These are phyloP conservation scores for Ciona savignyi DNA, from an alignment of 23 tunicate species.

Conservation along the genomic window DNA sequence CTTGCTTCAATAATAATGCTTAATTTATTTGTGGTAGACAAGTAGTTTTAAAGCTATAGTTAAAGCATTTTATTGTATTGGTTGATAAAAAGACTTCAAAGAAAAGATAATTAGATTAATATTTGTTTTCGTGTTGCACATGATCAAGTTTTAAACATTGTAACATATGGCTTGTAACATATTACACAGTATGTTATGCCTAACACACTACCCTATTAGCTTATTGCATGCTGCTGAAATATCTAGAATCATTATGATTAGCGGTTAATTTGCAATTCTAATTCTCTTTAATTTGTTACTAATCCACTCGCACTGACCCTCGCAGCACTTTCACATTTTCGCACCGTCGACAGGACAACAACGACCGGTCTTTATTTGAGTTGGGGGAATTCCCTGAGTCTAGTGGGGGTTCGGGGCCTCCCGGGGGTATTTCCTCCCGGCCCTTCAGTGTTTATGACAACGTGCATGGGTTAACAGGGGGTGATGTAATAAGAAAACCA, in stretches of 20 bases:
- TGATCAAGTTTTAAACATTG: too few relatives aligned
- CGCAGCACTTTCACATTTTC: conserved; percentile 30
- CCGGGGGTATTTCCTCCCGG: conserved; percentile 15
- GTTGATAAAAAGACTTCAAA: not conserved
- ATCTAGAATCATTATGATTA: too few relatives aligned
- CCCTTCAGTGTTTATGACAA: conserved; percentile 35
- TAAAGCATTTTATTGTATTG: too few relatives aligned
- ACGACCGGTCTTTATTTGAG: conserved; percentile 20
- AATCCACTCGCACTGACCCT: too few relatives aligned
- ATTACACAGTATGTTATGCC: too few relatives aligned
- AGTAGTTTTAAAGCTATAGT: too few relatives aligned
- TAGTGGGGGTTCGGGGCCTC: not conserved
- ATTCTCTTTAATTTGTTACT: not conserved
- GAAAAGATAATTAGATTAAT: not conserved
- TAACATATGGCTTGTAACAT: too few relatives aligned
- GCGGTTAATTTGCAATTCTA: not conserved
- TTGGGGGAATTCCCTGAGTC: not conserved
- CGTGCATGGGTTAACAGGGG: conserved; percentile 7
- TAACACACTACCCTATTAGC: too few relatives aligned
- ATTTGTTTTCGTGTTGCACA: too few relatives aligned
- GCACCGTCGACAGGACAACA: conserved; percentile 37
- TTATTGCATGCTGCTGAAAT: too few relatives aligned
- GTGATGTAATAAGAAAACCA: not conserved
- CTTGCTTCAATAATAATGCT: too few relatives aligned
- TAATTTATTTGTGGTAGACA: too few relatives aligned